A percentile compares a stretch with the other conserved stretches of the same genome.
Evolutionary conservation across 2,797 vertebrate species (phyloP).

Genomic region (Pseudomugil gertrudae): DNA sequence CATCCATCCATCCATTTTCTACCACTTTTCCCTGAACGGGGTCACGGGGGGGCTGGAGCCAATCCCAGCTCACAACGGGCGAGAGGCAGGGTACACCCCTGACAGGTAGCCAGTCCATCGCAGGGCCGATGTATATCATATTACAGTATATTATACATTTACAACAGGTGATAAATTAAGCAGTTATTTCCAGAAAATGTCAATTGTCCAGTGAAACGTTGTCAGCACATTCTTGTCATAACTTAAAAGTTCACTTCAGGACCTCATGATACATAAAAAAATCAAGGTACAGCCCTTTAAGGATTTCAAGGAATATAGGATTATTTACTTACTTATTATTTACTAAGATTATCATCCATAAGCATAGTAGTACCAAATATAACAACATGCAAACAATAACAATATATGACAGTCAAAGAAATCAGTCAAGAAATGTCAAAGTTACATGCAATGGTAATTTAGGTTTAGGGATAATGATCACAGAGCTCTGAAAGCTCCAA

Average conservation of each 20-base stretch:
- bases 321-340: background rate
- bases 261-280: background rate
- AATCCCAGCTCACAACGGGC: too few relatives aligned
- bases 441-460: slow-evolving; percentile 25
- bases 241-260: background rate
- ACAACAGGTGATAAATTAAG: background rate
- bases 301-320: background rate
- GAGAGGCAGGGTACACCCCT: too few relatives aligned
- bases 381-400: background rate
- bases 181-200: background rate
- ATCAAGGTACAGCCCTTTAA: background rate
- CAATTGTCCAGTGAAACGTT: background rate
- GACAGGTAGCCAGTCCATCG: too few relatives aligned
- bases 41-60: too few relatives aligned
- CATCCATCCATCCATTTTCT: too few relatives aligned
- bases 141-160: background rate
- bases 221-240: background rate
- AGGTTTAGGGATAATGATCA: slow-evolving; percentile 10
- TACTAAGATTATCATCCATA: background rate
- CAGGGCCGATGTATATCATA: too few relatives aligned
- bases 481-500: slow-evolving; percentile 5
- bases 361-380: background rate
- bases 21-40: too few relatives aligned
- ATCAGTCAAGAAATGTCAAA: slow-evolving; percentile 20
- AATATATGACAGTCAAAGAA: slow-evolving; percentile 8